Conservation (phyloP, 2,113 vertebrate genomes). For the Mixornis gularis region DNA sequence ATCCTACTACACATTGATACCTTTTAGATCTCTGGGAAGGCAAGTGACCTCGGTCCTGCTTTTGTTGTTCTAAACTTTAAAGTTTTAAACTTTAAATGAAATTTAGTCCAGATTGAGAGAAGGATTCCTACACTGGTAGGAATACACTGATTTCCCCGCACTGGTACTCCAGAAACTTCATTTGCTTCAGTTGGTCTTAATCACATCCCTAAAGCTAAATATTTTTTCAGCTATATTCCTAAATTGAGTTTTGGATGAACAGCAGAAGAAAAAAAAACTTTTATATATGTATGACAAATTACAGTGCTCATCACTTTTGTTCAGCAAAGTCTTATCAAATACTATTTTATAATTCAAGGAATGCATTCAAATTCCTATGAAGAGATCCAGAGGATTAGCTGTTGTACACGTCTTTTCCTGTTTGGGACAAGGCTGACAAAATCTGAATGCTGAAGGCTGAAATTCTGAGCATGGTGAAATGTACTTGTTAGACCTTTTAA, state of each 20-base stretch:
- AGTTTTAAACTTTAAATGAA: slow-evolving; percentile 18
- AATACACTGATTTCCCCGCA: neutral
- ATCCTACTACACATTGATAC: neutral
- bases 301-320: neutral
- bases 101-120: slow-evolving; percentile 4
- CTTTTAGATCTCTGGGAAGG: slow-evolving; percentile 19
- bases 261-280: neutral
- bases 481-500: neutral
- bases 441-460: neutral
- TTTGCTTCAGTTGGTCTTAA: slow-evolving; percentile 5
- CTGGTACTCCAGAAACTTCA: neutral
- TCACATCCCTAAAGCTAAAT: neutral
- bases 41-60: neutral
- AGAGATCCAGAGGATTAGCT: neutral
- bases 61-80: neutral
- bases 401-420: neutral
- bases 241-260: neutral
- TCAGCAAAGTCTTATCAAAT: neutral
- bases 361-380: neutral
- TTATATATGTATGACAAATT: neutral
- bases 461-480: neutral
- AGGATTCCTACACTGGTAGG: neutral
- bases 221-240: neutral
- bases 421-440: neutral
- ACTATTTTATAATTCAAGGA: neutral